These are phyloP conservation scores for Phyllostomus hastatus DNA, from an alignment of 2,113 vertebrate species.

Conservation along the genomic window DNA sequence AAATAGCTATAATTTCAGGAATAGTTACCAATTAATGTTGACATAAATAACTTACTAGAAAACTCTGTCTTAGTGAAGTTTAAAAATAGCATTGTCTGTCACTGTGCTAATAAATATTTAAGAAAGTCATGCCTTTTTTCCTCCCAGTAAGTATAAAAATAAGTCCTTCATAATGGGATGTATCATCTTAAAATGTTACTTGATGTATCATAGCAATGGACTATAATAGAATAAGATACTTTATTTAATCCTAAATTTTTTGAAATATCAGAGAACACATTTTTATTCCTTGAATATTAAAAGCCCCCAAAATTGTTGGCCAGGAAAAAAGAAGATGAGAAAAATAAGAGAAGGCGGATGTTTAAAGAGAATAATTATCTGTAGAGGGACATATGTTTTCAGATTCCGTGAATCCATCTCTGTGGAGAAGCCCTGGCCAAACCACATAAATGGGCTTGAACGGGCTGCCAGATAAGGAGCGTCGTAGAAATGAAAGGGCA, in stretches of 20 bases:
- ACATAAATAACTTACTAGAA: slow-evolving; percentile 4
- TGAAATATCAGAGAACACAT: neutral
- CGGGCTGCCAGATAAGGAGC: slow-evolving; percentile 39
- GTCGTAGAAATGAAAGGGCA: neutral
- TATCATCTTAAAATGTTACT: neutral
- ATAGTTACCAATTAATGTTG: neutral
- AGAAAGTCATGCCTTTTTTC: neutral
- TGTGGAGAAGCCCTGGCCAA: slow-evolving; percentile 51
- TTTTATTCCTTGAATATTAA: slow-evolving; percentile 8
- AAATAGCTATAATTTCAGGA: neutral
- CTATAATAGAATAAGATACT: neutral
- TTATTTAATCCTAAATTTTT: slow-evolving; percentile 2
- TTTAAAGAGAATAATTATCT: slow-evolving; percentile 45
- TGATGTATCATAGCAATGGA: neutral
- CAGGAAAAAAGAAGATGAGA: slow-evolving; percentile 7
- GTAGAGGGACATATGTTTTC: slow-evolving; percentile 43
- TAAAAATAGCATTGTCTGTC: neutral
- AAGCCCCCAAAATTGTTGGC: neutral
- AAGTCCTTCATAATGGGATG: neutral
- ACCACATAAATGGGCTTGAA: slow-evolving; percentile 33
- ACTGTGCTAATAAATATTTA: neutral
- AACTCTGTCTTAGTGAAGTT: neutral
- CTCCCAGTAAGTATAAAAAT: neutral
- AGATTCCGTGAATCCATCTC: slow-evolving; percentile 17
- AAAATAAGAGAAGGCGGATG: neutral